phyloP scores from a whole-genome alignment of 2,888 invertebrate species.

The Plebejus argus region DNA sequence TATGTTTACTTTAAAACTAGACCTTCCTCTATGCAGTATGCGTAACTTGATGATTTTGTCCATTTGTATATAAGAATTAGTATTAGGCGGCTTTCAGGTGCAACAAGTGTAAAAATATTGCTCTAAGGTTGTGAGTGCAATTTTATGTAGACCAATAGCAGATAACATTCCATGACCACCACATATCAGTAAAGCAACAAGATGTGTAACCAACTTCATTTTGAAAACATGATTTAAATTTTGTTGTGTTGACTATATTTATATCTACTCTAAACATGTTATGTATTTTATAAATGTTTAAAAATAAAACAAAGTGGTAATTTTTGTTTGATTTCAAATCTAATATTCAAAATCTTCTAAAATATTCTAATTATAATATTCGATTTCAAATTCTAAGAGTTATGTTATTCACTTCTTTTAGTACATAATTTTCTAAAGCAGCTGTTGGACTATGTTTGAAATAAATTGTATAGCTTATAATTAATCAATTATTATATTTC shows the following conservation, averaged over 20 bases:
- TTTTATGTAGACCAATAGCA: constrained; percentile 25
- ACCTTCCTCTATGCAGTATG: constrained; percentile 76
- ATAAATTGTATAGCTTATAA: too few relatives aligned
- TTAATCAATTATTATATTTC: too few relatives aligned
- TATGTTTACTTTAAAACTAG: constrained; percentile 91
- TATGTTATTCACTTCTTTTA: too few relatives aligned
- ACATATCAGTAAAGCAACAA: constrained; percentile 32
- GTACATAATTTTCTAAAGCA: too few relatives aligned
- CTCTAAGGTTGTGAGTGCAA: constrained; percentile 42
- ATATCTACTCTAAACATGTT: constrained; percentile 6
- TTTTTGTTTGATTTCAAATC: not conserved
- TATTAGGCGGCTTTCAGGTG: constrained; percentile 31
- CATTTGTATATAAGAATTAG: constrained; percentile 41
- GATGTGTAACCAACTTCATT: not conserved
- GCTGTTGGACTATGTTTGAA: too few relatives aligned
- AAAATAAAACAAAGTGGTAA: constrained; percentile 1
- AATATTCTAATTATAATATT: too few relatives aligned
- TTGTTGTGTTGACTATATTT: constrained; percentile 9
- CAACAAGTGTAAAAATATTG: constrained; percentile 32
- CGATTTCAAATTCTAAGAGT: too few relatives aligned
- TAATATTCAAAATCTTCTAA: not conserved
- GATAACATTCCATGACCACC: constrained; percentile 34
- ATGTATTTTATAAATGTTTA: constrained; percentile 27
- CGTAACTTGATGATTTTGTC: constrained; percentile 46
- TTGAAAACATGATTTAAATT: not conserved